Base-by-base conservation (phyloP, 2,113 vertebrate species). In the Polypterus senegalus region DNA sequence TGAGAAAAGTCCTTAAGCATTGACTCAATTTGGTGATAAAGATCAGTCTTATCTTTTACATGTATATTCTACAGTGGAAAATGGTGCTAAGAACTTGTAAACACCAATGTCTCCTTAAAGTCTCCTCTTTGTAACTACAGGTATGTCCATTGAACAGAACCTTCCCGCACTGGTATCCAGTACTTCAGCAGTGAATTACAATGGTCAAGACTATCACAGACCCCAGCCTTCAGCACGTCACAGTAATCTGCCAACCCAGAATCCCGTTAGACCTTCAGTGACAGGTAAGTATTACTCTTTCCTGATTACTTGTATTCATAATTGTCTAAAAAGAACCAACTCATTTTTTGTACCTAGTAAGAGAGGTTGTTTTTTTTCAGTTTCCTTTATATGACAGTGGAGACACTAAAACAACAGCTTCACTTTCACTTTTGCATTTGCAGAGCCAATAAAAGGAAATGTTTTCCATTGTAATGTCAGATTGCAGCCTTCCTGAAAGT, bases 121-220 rank as follows among this genome's bases (percentile, higher is more conserved):
- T 5, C 4, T 43, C 9, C 67, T 9, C 66, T 9, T 61, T 7
- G 46, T 60, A 48, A 47, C 63, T 60, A 9, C 74, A 79, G 82
- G 81, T 62, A 63, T 75, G 43, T 71, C 72, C 2, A 4, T 71
- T 11, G 91, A 91, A 56, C 74, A 80, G 4, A 54, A 57, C 45
- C 59, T 65, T 8, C 65, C 75, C 3, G 65, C 80, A 9, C 73
- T 82, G 5, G 51, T 70, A 46, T 65, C 68, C 0, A 71, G 83
- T 4, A 66, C 70, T 8, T 69, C 84, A 4, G 66, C 75, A 47
- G 65, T 79, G 3, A 57, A 77, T 70, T 81, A 86, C 72, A 94
- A 92, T 5, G 89, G 86, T 71, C 87, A 70, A 69, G 88, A 92
- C 43, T 80, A 82, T 4, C 75, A 86, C 9, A 76, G 76, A 60